A percentile compares a stretch with the other conserved stretches of the same genome.
Conservation (phyloP, 2,888 invertebrate species). For the Acrobasis consociella region DNA sequence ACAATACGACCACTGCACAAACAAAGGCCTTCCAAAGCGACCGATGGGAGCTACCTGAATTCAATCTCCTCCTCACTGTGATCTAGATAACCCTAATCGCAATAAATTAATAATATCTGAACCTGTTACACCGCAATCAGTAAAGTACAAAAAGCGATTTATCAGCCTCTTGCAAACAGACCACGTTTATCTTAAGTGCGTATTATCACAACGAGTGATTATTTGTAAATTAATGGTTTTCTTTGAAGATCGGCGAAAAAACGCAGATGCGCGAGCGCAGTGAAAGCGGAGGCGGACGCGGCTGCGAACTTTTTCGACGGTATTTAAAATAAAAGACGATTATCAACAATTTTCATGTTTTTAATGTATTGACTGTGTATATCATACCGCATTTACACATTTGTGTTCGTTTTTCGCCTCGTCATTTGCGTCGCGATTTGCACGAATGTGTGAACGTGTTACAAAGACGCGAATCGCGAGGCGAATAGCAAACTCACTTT, state of each 20-base stretch:
- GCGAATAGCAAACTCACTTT: too few relatives aligned
- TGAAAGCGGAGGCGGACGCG: conserved; percentile 1
- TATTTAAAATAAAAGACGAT: background rate
- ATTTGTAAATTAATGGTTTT: conserved; percentile 19
- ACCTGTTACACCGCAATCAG: conserved; percentile 1
- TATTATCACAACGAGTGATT: conserved; percentile 21
- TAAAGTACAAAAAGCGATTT: conserved; percentile 18
- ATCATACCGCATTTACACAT: too few relatives aligned
- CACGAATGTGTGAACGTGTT: too few relatives aligned
- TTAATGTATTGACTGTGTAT: too few relatives aligned
- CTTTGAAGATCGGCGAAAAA: conserved; percentile 17
- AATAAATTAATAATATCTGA: conserved; percentile 5
- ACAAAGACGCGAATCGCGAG: too few relatives aligned
- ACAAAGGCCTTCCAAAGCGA: too few relatives aligned
- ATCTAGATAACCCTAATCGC: background rate
- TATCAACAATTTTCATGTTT: too few relatives aligned
- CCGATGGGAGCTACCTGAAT: too few relatives aligned
- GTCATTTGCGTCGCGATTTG: too few relatives aligned
- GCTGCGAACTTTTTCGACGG: background rate
- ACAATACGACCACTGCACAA: too few relatives aligned
- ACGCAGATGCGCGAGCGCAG: background rate
- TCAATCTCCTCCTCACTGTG: background rate
- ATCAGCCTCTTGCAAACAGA: conserved; percentile 18
- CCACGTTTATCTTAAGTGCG: conserved; percentile 22
- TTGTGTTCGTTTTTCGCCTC: too few relatives aligned